These are phyloP conservation scores for Mesorhabditis belari DNA, from an alignment of 2,888 invertebrate genomes.

Conservation along the genomic window DNA sequence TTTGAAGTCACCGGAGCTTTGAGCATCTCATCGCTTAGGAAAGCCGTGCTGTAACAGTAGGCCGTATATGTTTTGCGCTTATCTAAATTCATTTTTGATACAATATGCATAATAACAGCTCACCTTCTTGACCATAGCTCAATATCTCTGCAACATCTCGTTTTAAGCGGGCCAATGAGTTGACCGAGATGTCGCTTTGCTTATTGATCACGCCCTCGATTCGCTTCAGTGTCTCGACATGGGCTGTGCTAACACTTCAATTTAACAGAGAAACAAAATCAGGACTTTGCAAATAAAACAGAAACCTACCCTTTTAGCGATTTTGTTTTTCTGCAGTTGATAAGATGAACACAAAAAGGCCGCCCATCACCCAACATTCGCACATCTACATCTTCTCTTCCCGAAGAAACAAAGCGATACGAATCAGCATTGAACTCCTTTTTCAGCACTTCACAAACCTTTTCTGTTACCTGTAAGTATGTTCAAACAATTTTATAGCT, in stretches of 20 bases:
- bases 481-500: neutral
- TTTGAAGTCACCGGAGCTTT: conserved; percentile 4
- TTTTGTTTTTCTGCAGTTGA: conserved; percentile 55
- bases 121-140: conserved; percentile 45
- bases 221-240: conserved; percentile 13
- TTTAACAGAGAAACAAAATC: neutral
- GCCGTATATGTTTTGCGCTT: conserved; percentile 48
- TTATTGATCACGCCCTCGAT: conserved; percentile 27
- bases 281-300: neutral
- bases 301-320: conserved; percentile 8
- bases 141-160: conserved; percentile 29
- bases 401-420: conserved; percentile 40
- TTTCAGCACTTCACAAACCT: conserved; percentile 32
- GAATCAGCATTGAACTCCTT: conserved; percentile 28
- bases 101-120: neutral
- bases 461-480: conserved; percentile 43
- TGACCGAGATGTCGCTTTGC: conserved; percentile 24
- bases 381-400: conserved; percentile 90
- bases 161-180: conserved; percentile 23
- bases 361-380: conserved; percentile 75
- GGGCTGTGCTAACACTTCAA: conserved; percentile 7
- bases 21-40: conserved; percentile 21
- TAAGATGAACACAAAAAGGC: conserved; percentile 82
- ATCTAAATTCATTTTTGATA: conserved; percentile 23
- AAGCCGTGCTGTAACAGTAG: conserved; percentile 42